A percentile compares a stretch with the other conserved stretches of the same genome.
Conservation (phyloP, 2,797 vertebrate genomes). For the Streptopelia turtur region DNA sequence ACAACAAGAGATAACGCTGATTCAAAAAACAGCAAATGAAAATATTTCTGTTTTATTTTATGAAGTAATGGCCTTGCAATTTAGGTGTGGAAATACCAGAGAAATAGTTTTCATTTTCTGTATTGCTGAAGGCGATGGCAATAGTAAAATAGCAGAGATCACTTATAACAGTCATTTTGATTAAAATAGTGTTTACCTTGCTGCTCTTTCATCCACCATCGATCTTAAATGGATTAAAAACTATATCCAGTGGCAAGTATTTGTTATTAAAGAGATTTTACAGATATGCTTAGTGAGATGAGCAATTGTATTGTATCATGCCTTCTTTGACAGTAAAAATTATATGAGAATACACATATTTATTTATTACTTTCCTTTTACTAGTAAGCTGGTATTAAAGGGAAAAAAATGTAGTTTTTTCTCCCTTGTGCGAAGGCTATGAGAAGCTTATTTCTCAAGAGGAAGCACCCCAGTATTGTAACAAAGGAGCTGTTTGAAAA, state of each 20-base stretch:
- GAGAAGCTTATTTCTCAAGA: not conserved
- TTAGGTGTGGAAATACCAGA: not conserved
- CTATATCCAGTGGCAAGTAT: not conserved
- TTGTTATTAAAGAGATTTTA: slow-evolving; percentile 13
- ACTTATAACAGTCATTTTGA: slow-evolving; percentile 8
- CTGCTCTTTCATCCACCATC: not conserved
- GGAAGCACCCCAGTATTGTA: not conserved
- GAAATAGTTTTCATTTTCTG: not conserved
- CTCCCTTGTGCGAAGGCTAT: not conserved
- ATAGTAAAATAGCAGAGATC: not conserved
- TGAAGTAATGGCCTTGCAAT: not conserved
- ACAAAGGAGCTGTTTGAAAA: not conserved
- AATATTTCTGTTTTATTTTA: not conserved
- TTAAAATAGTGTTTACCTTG: slow-evolving; percentile 31
- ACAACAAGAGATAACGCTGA: not conserved
- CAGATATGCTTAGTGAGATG: not conserved
- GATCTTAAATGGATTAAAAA: slow-evolving; percentile 31
- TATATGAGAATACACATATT: not conserved
- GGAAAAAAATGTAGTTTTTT: not conserved
- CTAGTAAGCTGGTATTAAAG: not conserved
- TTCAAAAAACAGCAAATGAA: not conserved
- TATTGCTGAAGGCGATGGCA: not conserved
- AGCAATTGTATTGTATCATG: not conserved
- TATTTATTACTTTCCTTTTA: slow-evolving; percentile 2
- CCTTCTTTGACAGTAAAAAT: not conserved